Percentiles rank a stretch among this genome's conserved stretches.
Evolutionary conservation across 2,888 invertebrate species (phyloP).

Genomic region (Nemurella pictetii): DNA sequence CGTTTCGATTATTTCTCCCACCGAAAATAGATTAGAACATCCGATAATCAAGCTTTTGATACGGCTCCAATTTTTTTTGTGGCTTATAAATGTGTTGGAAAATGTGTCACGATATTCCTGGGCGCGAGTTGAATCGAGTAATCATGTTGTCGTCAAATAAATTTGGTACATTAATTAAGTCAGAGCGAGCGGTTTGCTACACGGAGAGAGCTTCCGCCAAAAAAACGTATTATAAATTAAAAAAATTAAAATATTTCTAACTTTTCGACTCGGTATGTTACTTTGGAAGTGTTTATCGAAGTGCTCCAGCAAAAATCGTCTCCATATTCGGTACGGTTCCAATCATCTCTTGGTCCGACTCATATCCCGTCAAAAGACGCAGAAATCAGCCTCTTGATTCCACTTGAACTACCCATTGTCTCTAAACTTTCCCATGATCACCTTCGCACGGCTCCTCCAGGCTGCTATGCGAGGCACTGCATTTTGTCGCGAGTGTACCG

Average conservation of each 20-base stretch:
- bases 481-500: background rate
- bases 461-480: background rate
- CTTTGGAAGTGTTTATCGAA: too few relatives aligned
- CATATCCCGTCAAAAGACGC: background rate
- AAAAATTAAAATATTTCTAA: too few relatives aligned
- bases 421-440: background rate
- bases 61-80: background rate
- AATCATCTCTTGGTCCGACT: too few relatives aligned
- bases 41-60: background rate
- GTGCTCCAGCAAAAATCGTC: too few relatives aligned
- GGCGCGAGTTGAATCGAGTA: background rate
- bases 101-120: background rate
- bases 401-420: background rate
- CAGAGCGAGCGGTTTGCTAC: too few relatives aligned
- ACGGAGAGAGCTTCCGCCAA: background rate
- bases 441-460: background rate
- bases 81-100: background rate
- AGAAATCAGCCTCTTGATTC: background rate
- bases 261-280: too few relatives aligned
- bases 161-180: background rate
- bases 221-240: too few relatives aligned
- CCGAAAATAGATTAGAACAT: background rate
- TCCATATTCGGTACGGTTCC: too few relatives aligned
- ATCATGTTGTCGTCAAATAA: background rate
- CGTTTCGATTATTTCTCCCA: background rate